Conservation (phyloP, 2,113 vertebrate genomes). For the Psammodynastes pulverulentus region DNA sequence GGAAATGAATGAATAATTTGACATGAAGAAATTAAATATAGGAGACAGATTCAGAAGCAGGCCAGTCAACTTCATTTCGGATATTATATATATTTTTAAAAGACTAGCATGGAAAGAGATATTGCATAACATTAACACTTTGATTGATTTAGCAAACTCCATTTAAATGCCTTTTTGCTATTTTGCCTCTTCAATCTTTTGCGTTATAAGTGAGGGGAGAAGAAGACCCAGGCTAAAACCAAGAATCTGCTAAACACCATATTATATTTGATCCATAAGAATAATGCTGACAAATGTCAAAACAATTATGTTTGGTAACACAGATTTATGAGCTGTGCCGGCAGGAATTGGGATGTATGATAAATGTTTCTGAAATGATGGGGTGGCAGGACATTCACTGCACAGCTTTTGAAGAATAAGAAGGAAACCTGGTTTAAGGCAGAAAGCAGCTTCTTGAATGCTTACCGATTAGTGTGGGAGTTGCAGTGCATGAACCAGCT, state of each 20-base stretch:
- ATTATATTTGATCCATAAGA: not conserved
- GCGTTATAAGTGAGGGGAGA: not conserved
- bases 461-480: constrained; percentile 94
- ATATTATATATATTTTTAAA: not conserved
- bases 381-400: not conserved
- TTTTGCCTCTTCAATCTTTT: not conserved
- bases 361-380: not conserved
- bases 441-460: not conserved
- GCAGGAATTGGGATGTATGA: not conserved
- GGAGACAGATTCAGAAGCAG: not conserved
- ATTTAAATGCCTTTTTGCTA: not conserved
- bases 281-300: not conserved
- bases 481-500: constrained; percentile 99
- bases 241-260: not conserved
- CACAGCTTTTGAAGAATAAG: not conserved
- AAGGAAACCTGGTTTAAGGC: rapidly evolving
- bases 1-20: not conserved
- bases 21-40: not conserved
- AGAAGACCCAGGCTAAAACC: not conserved
- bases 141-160: not conserved
- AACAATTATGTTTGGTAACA: not conserved
- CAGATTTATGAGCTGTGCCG: not conserved
- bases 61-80: not conserved
- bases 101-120: not conserved
- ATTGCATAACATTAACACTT: not conserved